phyloP scores from a whole-genome alignment of 2,113 vertebrate genomes.

The Apodemus speciosus region DNA sequence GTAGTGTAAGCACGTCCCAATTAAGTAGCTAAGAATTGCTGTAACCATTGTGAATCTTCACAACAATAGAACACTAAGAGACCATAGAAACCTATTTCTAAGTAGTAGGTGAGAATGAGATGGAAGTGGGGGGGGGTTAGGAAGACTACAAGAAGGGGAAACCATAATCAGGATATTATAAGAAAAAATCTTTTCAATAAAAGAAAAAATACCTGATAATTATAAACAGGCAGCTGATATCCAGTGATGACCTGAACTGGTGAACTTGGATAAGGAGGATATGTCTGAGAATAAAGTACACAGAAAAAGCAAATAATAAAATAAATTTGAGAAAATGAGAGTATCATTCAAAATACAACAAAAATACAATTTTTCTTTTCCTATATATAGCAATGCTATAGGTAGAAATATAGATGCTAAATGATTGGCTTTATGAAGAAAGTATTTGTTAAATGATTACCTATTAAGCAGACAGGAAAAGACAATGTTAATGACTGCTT shows the following conservation, averaged over 20 bases:
- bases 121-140: neutral
- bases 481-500: neutral
- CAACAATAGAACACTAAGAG: neutral
- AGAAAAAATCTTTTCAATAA: neutral
- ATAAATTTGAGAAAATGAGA: neutral
- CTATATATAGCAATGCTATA: neutral
- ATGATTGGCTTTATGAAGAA: slow-evolving; percentile 16
- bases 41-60: neutral
- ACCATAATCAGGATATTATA: neutral
- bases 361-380: neutral
- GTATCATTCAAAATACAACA: neutral
- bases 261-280: slow-evolving; percentile 87
- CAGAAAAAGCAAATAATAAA: neutral
- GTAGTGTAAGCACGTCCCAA: neutral
- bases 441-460: neutral
- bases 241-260: slow-evolving; percentile 91
- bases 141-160: neutral
- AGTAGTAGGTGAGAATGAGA: neutral
- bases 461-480: neutral
- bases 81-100: neutral
- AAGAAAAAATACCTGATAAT: slow-evolving; percentile 89
- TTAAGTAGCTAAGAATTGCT: neutral
- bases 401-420: neutral
- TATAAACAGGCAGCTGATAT: slow-evolving; percentile 89
- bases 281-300: slow-evolving; percentile 86